Evolutionary conservation across 2,113 vertebrate genomes (phyloP), one percentile per base, ranked within the genome.

Genomic region (Phylloscopus trochiloides): DNA sequence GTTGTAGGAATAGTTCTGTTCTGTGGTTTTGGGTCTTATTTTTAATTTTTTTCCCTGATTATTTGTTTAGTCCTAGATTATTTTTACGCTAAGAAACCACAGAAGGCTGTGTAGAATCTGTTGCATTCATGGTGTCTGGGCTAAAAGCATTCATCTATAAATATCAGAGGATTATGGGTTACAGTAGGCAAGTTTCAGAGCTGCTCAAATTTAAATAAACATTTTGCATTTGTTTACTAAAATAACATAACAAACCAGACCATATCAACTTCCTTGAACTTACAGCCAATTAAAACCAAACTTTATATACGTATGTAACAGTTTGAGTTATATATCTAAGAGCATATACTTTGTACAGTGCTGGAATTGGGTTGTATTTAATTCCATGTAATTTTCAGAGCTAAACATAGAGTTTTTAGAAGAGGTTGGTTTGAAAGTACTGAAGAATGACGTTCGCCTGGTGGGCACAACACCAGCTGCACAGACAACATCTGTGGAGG

Each of bases 31-130:
- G 52, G 24, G 1, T 0, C 26, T 74, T 28, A 2, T 15, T 83
- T 77, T 71, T 34, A 24, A 10, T 80, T 65, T 59, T 73, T 59
- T 8, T 1, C 43, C n/a, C 9, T 85, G 61, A 38, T 31, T 67
- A 43, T 93, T 96, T 97, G 85, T 77, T 94, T 92, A 92, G 78
- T 52, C 82, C 25, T 71, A 63, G 67, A 79, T 74, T 93, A 94
- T 96, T 94, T 97, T 97, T 96, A 74, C 17, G 47, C 71, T 71
- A 74, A 67, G 71, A 96, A 96, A 92, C 90, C 93, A 88, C 94
- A 96, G 78, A 91, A 92, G 32, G 58, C 47, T 82, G 76, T 0
- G 1, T 47, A 58, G 63, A 94, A 88, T 76, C 78, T 80, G 63
- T 59, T 86, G 78, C 74, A 83, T 91, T 90, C 74, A 32, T 12